Conservation (phyloP, 2,888 invertebrate species). For the Pycnomerus fuliginosus region DNA sequence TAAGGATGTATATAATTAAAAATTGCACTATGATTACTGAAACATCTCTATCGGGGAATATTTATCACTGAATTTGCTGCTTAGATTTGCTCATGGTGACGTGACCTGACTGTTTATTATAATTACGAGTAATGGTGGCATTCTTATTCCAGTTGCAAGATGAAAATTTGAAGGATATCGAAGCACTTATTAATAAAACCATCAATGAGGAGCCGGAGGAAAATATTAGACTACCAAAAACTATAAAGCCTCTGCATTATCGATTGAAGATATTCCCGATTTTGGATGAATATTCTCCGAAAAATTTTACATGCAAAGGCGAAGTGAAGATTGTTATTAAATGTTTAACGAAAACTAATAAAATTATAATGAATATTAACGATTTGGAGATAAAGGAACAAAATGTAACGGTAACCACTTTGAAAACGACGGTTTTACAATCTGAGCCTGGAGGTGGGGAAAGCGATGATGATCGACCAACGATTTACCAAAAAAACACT, state of each 20-base stretch:
- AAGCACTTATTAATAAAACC: constrained; percentile 45
- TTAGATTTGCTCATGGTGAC: too few species aligned
- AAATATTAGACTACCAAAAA: constrained; percentile 40
- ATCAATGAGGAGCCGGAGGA: constrained; percentile 39
- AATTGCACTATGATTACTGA: too few species aligned
- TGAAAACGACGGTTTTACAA: constrained; percentile 17
- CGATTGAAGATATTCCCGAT: constrained; percentile 45
- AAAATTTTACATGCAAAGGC: constrained; percentile 47
- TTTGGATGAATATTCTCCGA: constrained; percentile 38
- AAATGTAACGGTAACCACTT: constrained; percentile 36
- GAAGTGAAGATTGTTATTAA: constrained; percentile 43
- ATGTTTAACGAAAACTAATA: constrained; percentile 41
- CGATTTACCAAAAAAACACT: constrained; percentile 9
- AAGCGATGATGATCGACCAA: constrained; percentile 13
- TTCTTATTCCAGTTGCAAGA: constrained; percentile 34
- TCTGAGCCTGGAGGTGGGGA: constrained; percentile 11
- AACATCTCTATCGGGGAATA: too few species aligned
- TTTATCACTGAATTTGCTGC: too few species aligned
- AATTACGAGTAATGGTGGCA: too few species aligned
- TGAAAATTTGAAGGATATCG: constrained; percentile 44
- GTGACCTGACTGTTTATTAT: too few species aligned
- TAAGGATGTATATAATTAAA: too few species aligned
- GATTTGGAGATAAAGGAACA: constrained; percentile 38
- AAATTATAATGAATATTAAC: constrained; percentile 45
- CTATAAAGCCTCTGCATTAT: constrained; percentile 42